Evolutionary conservation across 2,113 vertebrate genomes (phyloP).

Genomic region (Callipepla squamata): DNA sequence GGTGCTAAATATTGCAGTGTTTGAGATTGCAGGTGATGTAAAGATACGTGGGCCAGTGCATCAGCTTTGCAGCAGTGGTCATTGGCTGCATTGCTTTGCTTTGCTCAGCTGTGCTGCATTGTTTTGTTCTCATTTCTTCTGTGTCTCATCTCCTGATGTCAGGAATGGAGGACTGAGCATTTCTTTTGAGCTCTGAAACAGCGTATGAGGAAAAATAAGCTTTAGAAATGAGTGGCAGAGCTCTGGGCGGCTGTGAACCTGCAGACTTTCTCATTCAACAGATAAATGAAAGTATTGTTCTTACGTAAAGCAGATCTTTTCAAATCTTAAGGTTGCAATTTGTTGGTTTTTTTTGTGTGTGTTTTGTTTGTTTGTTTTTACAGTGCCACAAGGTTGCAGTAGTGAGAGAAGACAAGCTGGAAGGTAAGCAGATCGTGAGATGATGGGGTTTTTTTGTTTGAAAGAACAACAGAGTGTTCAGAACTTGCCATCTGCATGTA

Average conservation of each 20-base stretch:
- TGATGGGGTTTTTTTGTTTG: neutral
- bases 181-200: neutral
- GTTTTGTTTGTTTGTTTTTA: constrained; percentile 11
- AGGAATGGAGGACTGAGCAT: neutral
- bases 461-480: constrained; percentile 12
- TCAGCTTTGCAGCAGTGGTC: neutral
- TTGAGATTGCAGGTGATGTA: neutral
- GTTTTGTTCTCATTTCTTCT: neutral
- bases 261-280: neutral
- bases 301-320: neutral
- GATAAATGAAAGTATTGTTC: neutral
- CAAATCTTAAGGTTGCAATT: neutral
- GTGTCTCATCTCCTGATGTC: neutral
- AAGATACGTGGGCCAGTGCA: fast-evolving
- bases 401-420: constrained; percentile 92
- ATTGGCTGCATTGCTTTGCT: neutral
- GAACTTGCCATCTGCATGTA: constrained; percentile 15
- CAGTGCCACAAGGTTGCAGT: constrained; percentile 95
- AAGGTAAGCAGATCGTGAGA: constrained; percentile 77
- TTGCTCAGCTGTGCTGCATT: fast-evolving
- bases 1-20: fast-evolving
- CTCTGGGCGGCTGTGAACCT: neutral
- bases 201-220: neutral
- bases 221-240: neutral
- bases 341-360: neutral